Base-by-base conservation (phyloP, 2,888 invertebrate genomes). In the Cybosia mesomella region DNA sequence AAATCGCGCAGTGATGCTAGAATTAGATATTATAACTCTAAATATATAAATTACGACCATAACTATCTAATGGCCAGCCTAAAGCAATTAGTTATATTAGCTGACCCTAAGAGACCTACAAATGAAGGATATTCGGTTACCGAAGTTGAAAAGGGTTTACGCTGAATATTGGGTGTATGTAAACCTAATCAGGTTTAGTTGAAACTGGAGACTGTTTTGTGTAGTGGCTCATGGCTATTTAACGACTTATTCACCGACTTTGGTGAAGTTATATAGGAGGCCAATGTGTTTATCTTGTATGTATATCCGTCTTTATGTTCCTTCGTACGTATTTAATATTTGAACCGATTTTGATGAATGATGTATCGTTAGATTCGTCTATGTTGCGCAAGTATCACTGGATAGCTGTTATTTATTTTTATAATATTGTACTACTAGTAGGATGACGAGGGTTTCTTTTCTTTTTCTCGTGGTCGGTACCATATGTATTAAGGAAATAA, bases 41-140 rank as follows among this genome's bases (percentile, higher is more conserved):
- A n/a, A 61, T 13, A 32, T 32, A 32, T 49, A 49, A 32, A 62
- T 32, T 62, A 62, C n/a, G 61, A 32, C 28, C 28, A 28, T 21
- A 62, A 64, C 58, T 65, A 67, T 36, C 36, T 72, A 73, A 74
- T 71, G 73, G 71, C 64, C 28, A 65, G 64, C 66, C 67, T 54
- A 59, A n/a, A 62, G 67, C 72, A 21, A 54, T 59, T 64, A 67
- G n/a, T n/a, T n/a, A n/a, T n/a, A n/a, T n/a, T 60, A 64, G 28
- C 61, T 49, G 21, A 58, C 39, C 69, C 66, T 71, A 62, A 63
- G 67, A 64, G 49, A 67, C 69, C 64, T 58, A 70, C 66, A 61
- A 68, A 66, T 58, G 65, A 63, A 32, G 57, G 53, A 69, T 66
- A 64, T 69, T 54, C 62, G 58, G 54, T 66, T 66, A 66, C 62